phyloP scores from a whole-genome alignment of 2,888 invertebrate species.

The Nezara viridula region DNA sequence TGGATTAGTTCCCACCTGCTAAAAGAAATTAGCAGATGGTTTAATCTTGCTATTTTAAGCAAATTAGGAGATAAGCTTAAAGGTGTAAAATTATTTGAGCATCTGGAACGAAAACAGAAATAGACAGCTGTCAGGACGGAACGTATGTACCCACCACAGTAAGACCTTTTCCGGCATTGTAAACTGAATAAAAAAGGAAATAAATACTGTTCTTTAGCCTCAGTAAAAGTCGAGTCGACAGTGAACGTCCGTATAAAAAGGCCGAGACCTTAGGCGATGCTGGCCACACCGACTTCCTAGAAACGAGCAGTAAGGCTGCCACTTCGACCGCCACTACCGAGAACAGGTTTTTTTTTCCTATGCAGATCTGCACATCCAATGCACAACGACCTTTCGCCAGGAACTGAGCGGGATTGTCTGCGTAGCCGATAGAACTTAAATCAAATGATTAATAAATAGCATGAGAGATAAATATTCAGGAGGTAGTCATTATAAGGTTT shows the following conservation, averaged over 20 bases:
- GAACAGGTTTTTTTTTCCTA: conserved; percentile 5
- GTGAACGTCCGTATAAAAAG: not conserved
- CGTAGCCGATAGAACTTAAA: too few relatives aligned
- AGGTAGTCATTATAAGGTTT: too few relatives aligned
- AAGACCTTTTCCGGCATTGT: not conserved
- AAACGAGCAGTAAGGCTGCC: not conserved
- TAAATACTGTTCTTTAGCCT: not conserved
- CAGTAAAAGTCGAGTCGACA: conserved; percentile 4
- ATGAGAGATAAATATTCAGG: too few relatives aligned
- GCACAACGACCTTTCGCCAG: not conserved
- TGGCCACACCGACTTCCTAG: not conserved
- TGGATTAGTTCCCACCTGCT: too few relatives aligned
- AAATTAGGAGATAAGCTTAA: too few relatives aligned
- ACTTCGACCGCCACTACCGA: not conserved
- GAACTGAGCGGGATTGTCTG: not conserved
- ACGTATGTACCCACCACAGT: not conserved
- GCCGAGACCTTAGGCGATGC: not conserved
- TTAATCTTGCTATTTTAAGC: too few relatives aligned
- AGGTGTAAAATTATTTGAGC: too few relatives aligned
- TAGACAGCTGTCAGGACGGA: not conserved
- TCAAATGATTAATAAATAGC: too few relatives aligned
- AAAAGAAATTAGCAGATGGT: too few relatives aligned
- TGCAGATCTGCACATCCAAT: not conserved
- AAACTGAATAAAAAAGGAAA: conserved; percentile 11
- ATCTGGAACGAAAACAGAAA: too few relatives aligned